These are phyloP conservation scores for Porphyrio hochstetteri DNA, from an alignment of 2,113 vertebrate species.

Conservation along the genomic window DNA sequence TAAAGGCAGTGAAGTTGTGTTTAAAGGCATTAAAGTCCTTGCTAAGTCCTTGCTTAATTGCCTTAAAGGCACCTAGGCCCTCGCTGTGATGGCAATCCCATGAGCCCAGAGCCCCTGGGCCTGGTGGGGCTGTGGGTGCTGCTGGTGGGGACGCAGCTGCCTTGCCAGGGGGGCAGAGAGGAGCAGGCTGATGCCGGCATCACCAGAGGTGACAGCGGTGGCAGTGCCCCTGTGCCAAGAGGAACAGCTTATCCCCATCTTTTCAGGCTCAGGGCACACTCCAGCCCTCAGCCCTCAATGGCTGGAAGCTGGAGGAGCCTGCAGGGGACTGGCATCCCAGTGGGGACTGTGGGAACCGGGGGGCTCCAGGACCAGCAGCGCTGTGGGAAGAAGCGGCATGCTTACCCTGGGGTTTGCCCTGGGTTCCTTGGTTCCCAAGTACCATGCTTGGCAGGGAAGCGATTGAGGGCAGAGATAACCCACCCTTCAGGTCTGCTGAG, in stretches of 20 bases:
- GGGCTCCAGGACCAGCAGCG: accelerated
- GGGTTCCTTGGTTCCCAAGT: neutral
- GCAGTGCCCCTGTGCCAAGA: accelerated
- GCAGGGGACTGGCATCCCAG: accelerated
- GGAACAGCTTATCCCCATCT: neutral
- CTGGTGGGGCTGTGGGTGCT: neutral
- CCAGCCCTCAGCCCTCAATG: neutral
- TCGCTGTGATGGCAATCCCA: neutral
- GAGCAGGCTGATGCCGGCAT: neutral
- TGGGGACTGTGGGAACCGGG: accelerated
- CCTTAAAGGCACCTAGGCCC: neutral
- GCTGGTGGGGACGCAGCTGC: neutral
- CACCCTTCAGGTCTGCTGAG: constrained; percentile 31
- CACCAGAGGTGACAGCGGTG: neutral
- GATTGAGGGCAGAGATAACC: constrained; percentile 51
- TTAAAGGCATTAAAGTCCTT: constrained; percentile 28
- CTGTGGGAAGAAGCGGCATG: accelerated
- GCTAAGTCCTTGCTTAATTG: constrained; percentile 32
- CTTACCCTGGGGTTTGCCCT: neutral
- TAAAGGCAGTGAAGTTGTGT: neutral
- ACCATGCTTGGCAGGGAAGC: neutral
- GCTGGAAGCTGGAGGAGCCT: neutral
- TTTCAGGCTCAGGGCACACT: neutral
- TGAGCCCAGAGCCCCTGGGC: neutral
- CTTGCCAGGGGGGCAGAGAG: neutral